A percentile compares a stretch with the other conserved stretches of the same genome.
Conservation (phyloP, 2,113 vertebrate genomes). For the Brachirus orientalis region DNA sequence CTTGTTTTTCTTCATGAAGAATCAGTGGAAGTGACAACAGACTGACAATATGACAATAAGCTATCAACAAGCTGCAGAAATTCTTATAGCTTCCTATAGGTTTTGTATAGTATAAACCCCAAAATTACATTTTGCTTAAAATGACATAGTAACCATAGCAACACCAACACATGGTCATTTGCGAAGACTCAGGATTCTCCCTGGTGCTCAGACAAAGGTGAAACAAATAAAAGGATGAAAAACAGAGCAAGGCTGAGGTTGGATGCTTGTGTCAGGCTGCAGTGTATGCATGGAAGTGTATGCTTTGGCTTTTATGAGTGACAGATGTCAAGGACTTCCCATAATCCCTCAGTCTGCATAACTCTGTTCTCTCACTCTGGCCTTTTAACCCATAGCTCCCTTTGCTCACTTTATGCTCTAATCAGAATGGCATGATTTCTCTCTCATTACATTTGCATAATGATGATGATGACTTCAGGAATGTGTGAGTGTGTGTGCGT, state of each 20-base stretch:
- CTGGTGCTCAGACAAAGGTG: constrained; percentile 12
- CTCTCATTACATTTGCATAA: constrained; percentile 39
- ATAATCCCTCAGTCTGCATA: constrained; percentile 38
- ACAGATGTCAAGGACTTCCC: constrained; percentile 25
- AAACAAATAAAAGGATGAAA: constrained; percentile 9
- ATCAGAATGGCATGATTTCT: constrained; percentile 22
- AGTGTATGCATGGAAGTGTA: constrained; percentile 2
- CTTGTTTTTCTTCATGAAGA: too few relatives aligned
- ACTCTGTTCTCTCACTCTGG: constrained; percentile 39
- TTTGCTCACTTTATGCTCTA: constrained; percentile 29
- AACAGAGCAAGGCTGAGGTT: not conserved
- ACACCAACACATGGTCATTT: constrained; percentile 38
- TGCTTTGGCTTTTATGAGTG: constrained; percentile 26
- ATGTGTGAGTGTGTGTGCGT: constrained; percentile 2
- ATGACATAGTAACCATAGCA: constrained; percentile 60
- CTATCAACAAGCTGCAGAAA: too few relatives aligned
- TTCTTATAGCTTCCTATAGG: too few relatives aligned
- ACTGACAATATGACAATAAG: too few relatives aligned
- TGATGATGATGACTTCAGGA: constrained; percentile 22
- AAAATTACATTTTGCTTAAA: constrained; percentile 25
- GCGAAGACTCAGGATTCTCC: not conserved
- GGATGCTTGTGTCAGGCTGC: not conserved
- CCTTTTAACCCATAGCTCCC: constrained; percentile 21
- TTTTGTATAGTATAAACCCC: too few relatives aligned
- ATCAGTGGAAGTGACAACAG: too few relatives aligned